A percentile compares a stretch with the other conserved stretches of the same genome.
Evolutionary conservation across 2,113 vertebrate genomes (phyloP).

Genomic region (Tichodroma muraria): DNA sequence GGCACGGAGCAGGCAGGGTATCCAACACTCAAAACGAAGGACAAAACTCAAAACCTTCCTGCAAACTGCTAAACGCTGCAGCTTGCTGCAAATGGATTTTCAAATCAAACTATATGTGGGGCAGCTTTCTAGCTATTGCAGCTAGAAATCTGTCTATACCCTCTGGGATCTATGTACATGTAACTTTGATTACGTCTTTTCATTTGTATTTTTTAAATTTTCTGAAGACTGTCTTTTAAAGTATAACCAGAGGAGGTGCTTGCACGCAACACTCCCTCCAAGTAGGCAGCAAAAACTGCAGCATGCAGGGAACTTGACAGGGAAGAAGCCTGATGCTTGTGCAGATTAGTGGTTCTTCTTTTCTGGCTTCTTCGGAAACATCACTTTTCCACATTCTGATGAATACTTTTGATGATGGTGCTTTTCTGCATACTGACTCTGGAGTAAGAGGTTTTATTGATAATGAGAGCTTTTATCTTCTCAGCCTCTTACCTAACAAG

Average conservation of each 20-base stretch:
- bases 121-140: background rate
- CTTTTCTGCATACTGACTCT: background rate
- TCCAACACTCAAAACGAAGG: background rate
- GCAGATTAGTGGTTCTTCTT: background rate
- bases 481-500: background rate
- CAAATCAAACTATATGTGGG: background rate
- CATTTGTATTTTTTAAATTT: background rate
- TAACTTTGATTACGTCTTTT: background rate
- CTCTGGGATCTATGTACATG: background rate
- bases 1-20: background rate
- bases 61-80: background rate
- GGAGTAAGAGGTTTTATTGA: background rate
- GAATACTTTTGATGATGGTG: background rate
- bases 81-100: background rate
- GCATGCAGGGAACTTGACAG: background rate
- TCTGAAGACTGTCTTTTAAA: background rate
- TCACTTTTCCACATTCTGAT: background rate
- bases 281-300: background rate
- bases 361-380: background rate
- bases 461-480: background rate
- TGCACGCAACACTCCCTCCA: background rate
- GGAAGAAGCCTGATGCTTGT: background rate
- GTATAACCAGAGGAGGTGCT: background rate
- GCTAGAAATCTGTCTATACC: accelerated
- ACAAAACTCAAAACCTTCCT: background rate